Evolutionary conservation across 2,113 vertebrate genomes (phyloP), one percentile per base, ranked within the genome.

Genomic region (Barbus barbus): DNA sequence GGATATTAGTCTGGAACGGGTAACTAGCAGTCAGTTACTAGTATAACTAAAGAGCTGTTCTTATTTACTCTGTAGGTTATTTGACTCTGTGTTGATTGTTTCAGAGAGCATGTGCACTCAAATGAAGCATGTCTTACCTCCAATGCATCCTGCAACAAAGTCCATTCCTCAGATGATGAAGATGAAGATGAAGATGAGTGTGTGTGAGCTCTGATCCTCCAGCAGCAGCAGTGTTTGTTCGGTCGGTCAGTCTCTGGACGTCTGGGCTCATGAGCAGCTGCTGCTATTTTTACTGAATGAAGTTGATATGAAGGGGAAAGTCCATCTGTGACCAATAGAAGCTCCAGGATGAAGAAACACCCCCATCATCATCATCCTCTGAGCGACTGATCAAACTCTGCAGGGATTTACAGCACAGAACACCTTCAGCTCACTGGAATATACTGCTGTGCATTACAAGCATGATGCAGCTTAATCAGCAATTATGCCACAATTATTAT

Each of bases 141-240:
- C 94, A 1, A 92, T 22, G 61, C 94, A 94, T 71, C 94, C 94
- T 76, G 94, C 94, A 82, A 89, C 93, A 84, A 94, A 94, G 89
- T 94, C 94, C 89, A 94, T 94, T 88, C 90, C 92, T 88, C 80
- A 67, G 7, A 41, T 3, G 14, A 11, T 18, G 65, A 36, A 2
- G 61, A 60, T 5, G 58, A 60, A 0, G 58, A 33, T 18, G 63
- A 33, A 33, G 63, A 67, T 28, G 41, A 51, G 28, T 12, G 14
- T 69, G 24, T 16, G n/a, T 38, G 51, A 51, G 48, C n/a, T n/a
- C n/a, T n/a, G n/a, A n/a, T n/a, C n/a, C n/a, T n/a, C n/a, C n/a
- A n/a, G n/a, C 46, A 58, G 58, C 9, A 9, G 38, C 36, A 36
- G 6, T n/a, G 56, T 58, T 4, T n/a, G 56, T 60, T n/a, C 56